A percentile compares a stretch with the other conserved stretches of the same genome.
phyloP scores from a whole-genome alignment of 2,113 vertebrate genomes.

The Trachemys scripta region DNA sequence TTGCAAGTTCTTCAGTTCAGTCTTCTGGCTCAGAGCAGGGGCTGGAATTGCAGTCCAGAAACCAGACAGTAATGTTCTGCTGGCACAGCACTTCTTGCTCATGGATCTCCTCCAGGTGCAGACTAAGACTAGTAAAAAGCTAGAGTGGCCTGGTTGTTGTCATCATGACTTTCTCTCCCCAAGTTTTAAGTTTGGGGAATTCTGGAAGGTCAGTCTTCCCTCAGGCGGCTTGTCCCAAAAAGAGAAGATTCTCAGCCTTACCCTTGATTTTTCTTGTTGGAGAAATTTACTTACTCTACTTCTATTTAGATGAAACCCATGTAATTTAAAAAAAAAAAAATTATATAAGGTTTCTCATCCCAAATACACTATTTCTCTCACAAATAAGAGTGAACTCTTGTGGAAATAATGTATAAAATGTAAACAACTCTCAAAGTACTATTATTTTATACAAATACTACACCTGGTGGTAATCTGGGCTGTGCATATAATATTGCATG shows the following conservation, averaged over 20 bases:
- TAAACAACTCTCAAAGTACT: not conserved
- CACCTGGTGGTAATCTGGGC: not conserved
- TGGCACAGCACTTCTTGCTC: not conserved
- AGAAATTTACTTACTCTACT: not conserved
- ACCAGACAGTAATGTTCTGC: not conserved
- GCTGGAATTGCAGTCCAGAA: not conserved
- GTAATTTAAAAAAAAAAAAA: not conserved
- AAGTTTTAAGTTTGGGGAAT: not conserved
- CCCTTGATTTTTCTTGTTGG: not conserved
- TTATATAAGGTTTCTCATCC: not conserved
- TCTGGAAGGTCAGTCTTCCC: not conserved
- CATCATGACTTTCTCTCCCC: not conserved
- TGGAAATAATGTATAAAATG: not conserved
- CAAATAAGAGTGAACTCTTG: not conserved
- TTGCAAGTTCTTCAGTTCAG: not conserved
- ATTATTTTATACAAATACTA: not conserved
- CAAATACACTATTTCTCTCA: not conserved
- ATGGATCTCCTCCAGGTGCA: not conserved
- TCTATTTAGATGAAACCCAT: not conserved
- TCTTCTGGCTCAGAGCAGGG: not conserved
- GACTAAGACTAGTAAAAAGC: not conserved
- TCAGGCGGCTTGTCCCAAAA: not conserved
- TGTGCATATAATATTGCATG: not conserved
- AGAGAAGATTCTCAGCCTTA: not conserved
- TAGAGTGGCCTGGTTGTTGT: not conserved